These are phyloP conservation scores for Nemurella pictetii DNA, from an alignment of 2,888 invertebrate genomes.

Conservation along the genomic window DNA sequence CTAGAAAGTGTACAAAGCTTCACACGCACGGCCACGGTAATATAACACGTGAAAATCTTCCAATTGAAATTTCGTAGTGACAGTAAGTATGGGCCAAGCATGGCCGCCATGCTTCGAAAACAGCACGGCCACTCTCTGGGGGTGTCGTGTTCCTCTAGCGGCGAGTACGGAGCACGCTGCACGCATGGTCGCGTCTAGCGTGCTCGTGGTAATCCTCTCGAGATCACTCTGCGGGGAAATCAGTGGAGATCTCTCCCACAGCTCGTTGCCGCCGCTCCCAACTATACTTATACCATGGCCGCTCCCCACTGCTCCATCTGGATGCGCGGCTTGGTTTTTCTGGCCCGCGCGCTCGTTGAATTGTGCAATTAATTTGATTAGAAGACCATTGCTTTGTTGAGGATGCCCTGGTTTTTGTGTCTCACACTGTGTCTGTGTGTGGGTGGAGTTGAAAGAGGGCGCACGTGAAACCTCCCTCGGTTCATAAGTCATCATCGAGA, in stretches of 20 bases:
- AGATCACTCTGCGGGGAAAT: background rate
- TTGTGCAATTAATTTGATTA: background rate
- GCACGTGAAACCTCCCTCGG: background rate
- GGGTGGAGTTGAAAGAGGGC: too few species aligned
- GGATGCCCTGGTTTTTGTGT: background rate
- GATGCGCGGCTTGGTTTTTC: background rate
- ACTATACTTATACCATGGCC: background rate
- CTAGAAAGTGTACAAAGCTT: too few species aligned
- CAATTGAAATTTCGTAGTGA: too few species aligned
- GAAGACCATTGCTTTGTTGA: background rate
- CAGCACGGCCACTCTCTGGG: too few species aligned
- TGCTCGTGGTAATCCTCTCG: background rate
- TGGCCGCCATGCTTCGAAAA: too few species aligned
- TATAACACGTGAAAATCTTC: too few species aligned
- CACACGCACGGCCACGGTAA: background rate
- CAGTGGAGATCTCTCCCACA: background rate
- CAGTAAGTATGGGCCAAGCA: too few species aligned
- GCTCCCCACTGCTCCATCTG: background rate
- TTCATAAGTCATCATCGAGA: background rate
- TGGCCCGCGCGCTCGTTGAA: background rate
- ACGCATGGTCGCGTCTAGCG: too few species aligned
- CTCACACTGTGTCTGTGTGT: too few species aligned
- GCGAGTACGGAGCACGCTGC: too few species aligned
- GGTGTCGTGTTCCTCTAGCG: too few species aligned
- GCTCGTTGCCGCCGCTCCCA: too few species aligned